A percentile compares a stretch with the other conserved stretches of the same genome.
These are phyloP conservation scores for Meloidogyne exigua DNA, from an alignment of 1,140 invertebrate species.

Conservation along the genomic window DNA sequence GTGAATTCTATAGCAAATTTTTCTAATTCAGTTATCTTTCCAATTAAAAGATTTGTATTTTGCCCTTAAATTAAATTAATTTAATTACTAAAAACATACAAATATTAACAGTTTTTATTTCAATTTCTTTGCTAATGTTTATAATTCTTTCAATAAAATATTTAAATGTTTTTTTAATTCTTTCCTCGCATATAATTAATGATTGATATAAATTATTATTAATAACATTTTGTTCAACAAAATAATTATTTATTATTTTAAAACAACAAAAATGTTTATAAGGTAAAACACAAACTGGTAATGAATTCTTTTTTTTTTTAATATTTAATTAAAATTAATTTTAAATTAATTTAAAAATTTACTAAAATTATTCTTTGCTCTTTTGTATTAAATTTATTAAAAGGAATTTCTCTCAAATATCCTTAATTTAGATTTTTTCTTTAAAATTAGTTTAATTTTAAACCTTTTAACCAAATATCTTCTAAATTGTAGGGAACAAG, in stretches of 20 bases:
- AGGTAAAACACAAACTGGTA: slow-evolving; percentile 7
- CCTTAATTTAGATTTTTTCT: slow-evolving; percentile 5
- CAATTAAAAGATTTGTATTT: background rate
- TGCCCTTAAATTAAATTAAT: background rate
- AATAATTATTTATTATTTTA: no score
- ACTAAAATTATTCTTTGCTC: slow-evolving; percentile 25
- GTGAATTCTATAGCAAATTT: slow-evolving; percentile 5
- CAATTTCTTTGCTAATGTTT: background rate
- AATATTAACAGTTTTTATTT: background rate
- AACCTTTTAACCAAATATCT: background rate
- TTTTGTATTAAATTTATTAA: slow-evolving; percentile 18
- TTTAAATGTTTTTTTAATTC: slow-evolving; percentile 3
- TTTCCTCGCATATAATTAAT: background rate
- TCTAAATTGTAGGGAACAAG: slow-evolving; percentile 28
- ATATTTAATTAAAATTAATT: background rate
- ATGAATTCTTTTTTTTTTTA: slow-evolving; percentile 13
- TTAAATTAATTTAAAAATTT: background rate
- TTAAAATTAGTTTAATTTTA: background rate
- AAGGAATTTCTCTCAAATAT: slow-evolving; percentile 16
- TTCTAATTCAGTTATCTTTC: background rate
- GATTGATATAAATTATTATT: background rate
- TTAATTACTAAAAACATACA: background rate
- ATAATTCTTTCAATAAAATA: background rate
- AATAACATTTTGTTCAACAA: background rate
- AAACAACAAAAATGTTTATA: background rate